phyloP scores from a whole-genome alignment of 2,888 invertebrate species.

The Trissolcus brochymenae region DNA sequence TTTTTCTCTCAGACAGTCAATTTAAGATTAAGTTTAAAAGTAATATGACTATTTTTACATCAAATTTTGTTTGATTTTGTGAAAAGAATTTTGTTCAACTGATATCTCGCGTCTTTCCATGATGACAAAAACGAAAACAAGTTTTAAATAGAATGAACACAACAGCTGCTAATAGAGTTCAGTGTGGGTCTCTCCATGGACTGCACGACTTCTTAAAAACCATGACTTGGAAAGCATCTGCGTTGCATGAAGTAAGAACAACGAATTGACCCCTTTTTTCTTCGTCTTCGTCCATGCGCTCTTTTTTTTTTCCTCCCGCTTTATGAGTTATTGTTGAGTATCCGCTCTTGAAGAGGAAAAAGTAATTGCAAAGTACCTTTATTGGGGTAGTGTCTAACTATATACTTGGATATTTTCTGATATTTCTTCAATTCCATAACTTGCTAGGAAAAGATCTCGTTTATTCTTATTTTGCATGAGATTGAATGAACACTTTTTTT shows the following conservation, averaged over 20 bases:
- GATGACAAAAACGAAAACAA: constrained; percentile 41
- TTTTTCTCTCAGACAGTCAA: no score
- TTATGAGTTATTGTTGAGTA: constrained; percentile 25
- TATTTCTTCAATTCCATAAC: neutral
- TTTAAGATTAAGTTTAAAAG: no score
- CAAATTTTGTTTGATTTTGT: no score
- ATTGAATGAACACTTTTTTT: no score
- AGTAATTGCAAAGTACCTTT: constrained; percentile 16
- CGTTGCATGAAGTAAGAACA: constrained; percentile 40
- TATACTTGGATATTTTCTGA: neutral
- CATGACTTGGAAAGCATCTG: constrained; percentile 51
- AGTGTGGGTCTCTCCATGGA: constrained; percentile 37
- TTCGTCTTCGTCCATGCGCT: constrained; percentile 21
- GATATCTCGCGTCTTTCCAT: no score
- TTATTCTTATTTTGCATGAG: no score
- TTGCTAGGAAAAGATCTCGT: neutral
- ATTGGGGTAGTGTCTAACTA: constrained; percentile 36
- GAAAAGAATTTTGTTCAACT: no score
- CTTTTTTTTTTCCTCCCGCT: neutral
- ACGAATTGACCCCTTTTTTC: constrained; percentile 23
- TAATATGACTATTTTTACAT: no score
- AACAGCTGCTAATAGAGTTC: constrained; percentile 46
- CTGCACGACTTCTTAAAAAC: constrained; percentile 44
- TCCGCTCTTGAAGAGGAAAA: constrained; percentile 17
- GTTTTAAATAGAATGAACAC: constrained; percentile 46